phyloP scores from a whole-genome alignment of 2,797 vertebrate genomes.

The Lerista edwardsae region DNA sequence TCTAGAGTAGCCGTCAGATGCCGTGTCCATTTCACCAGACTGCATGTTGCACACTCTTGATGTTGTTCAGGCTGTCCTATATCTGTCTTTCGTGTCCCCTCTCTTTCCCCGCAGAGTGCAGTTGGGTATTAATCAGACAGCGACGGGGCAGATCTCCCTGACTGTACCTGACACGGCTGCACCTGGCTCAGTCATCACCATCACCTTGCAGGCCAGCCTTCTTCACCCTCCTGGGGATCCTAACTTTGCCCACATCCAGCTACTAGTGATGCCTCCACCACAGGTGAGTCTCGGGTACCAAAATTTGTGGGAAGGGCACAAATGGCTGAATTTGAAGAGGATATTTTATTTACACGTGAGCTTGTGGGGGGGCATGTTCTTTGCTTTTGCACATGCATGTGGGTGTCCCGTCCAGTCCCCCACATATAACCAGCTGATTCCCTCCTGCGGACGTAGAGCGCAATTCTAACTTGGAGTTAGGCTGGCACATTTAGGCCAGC shows the following conservation, averaged over 20 bases:
- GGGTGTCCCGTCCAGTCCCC: too few species aligned
- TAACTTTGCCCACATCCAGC: conserved; percentile 47
- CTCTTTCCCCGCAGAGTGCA: conserved; percentile 15
- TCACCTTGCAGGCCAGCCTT: conserved; percentile 75
- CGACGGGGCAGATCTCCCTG: conserved; percentile 75
- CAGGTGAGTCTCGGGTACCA: conserved; percentile 27
- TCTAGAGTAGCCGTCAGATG: not conserved
- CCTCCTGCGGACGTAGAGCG: too few species aligned
- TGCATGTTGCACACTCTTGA: not conserved
- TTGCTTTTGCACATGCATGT: too few species aligned
- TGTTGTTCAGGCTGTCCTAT: too few species aligned
- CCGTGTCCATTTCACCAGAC: not conserved
- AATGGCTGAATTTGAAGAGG: not conserved
- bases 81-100: not conserved
- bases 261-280: conserved; percentile 47
- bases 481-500: too few species aligned
- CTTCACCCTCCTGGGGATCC: conserved; percentile 49
- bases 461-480: too few species aligned
- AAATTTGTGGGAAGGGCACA: not conserved
- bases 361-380: too few species aligned
- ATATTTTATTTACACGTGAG: too few species aligned
- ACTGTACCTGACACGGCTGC: conserved; percentile 72
- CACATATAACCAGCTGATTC: too few species aligned
- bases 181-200: conserved; percentile 72
- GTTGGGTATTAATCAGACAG: conserved; percentile 65